Evolutionary conservation across 2,797 vertebrate genomes (phyloP), one percentile per base, ranked within the genome.

Genomic region (Bradypodion pumilum): DNA sequence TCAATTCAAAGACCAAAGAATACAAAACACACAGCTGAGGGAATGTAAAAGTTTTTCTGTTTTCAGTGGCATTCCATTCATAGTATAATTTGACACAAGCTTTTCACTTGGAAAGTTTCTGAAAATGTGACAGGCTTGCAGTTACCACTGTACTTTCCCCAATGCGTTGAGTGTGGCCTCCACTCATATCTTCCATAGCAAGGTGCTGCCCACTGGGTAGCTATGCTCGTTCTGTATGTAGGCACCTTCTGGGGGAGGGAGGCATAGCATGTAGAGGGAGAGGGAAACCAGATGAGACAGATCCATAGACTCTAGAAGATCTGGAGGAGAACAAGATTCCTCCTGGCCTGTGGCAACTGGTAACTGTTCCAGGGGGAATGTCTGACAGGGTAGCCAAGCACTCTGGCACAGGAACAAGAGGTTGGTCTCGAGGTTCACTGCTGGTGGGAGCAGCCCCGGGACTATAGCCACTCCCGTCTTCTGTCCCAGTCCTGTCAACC

Each of bases 191-290:
- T 96, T 95, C 97, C 97, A 97, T 69, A 97, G 92, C 72, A 97
- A 94, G 25, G 97, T 97, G 5, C 96, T 97, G 81, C 95, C 94
- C 90, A 97, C 97, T 81, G 97, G 97, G 49, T 98, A 98, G 91
- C 95, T 98, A 94, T 98, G 97, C 89, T 98, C 97, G 63, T 94
- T 97, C 3, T 97, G 93, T 84, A 98, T 93, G 89, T 98, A 97
- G 90, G 97, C 97, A 5, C 97, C 97, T 0, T 95, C 96, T 0
- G 96, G 96, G 0, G 97, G 97, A 0, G 97, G 97, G 8, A 97
- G 95, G 37, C 97, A 96, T 35, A 96, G 92, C 97, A 98, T 98
- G 93, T 97, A 98, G 23, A 94, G 90, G 0, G 97, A 98, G 0
- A 97, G 97, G 60, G 97, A 97, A 12, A 94, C 87, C 0, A 96